These are phyloP conservation scores for Allolobophora icterica DNA, from an alignment of 2,888 invertebrate genomes.

Conservation along the genomic window DNA sequence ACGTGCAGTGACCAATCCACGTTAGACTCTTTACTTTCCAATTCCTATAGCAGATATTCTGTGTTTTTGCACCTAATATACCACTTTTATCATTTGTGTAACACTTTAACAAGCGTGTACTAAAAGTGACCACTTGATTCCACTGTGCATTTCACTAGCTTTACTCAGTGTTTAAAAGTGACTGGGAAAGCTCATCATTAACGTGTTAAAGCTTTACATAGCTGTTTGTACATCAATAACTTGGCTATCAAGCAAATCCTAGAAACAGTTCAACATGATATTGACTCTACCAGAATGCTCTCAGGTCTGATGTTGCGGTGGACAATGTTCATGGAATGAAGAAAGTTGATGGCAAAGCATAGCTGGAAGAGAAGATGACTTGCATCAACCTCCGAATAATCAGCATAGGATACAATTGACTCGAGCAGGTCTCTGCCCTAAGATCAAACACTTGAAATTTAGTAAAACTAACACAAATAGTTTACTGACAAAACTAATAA, in stretches of 20 bases:
- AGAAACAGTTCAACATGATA: background rate
- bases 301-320: constrained; percentile 98
- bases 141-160: too few species aligned
- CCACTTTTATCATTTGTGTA: too few species aligned
- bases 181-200: background rate
- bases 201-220: background rate
- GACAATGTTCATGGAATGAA: constrained; percentile 90
- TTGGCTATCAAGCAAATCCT: background rate
- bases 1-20: too few species aligned
- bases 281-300: constrained; percentile 81
- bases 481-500: background rate
- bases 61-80: background rate
- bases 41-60: background rate
- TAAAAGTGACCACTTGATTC: background rate
- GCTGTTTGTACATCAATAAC: background rate
- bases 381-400: constrained; percentile 91
- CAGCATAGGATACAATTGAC: constrained; percentile 88
- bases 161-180: too few species aligned
- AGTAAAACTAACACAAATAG: background rate
- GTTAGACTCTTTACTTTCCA: background rate
- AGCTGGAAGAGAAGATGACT: constrained; percentile 87
- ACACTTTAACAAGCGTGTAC: too few species aligned
- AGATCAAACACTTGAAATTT: background rate
- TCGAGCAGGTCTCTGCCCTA: constrained; percentile 97
- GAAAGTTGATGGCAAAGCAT: constrained; percentile 88